These are phyloP conservation scores for Drosophila burlai DNA, from an alignment of 1,140 invertebrate species.

Conservation along the genomic window DNA sequence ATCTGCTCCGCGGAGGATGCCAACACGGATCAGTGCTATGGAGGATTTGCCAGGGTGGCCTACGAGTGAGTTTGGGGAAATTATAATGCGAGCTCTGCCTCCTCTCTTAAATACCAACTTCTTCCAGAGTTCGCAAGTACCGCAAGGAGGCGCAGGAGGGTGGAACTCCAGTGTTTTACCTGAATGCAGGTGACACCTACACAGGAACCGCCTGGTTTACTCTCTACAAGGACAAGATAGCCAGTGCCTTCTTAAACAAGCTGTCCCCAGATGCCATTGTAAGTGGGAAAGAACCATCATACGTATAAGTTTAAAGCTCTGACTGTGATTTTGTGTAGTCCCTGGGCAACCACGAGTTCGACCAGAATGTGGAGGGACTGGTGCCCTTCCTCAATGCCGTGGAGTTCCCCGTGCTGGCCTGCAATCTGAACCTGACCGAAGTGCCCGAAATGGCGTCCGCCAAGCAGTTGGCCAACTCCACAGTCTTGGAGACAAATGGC, in stretches of 20 bases:
- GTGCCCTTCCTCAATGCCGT: conserved; percentile 91
- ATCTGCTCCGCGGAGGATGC: conserved; percentile 87
- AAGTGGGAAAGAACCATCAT: conserved; percentile 82
- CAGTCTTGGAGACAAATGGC: conserved; percentile 88
- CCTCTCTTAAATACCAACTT: neutral
- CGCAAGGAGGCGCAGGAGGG: conserved; percentile 86
- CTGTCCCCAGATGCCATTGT: conserved; percentile 94
- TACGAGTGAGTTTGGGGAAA: conserved; percentile 86
- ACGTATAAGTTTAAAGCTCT: neutral
- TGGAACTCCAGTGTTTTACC: conserved; percentile 88
- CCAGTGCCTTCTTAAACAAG: conserved; percentile 91
- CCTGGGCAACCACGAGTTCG: conserved; percentile 98
- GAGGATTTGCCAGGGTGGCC: conserved; percentile 92
- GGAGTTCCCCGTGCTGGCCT: conserved; percentile 90
- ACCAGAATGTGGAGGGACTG: conserved; percentile 91
- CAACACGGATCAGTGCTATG: conserved; percentile 89
- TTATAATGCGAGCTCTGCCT: too few species aligned
- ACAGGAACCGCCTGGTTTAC: conserved; percentile 94
- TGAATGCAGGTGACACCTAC: conserved; percentile 96
- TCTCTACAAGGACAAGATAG: conserved; percentile 91
- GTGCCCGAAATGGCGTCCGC: conserved; percentile 87
- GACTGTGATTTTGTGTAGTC: conserved; percentile 87
- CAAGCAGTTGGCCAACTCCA: conserved; percentile 87
- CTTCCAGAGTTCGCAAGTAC: conserved; percentile 86
- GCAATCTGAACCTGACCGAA: conserved; percentile 90